Conservation (phyloP, 2,888 invertebrate genomes). For the Cryptocephalus moraei region DNA sequence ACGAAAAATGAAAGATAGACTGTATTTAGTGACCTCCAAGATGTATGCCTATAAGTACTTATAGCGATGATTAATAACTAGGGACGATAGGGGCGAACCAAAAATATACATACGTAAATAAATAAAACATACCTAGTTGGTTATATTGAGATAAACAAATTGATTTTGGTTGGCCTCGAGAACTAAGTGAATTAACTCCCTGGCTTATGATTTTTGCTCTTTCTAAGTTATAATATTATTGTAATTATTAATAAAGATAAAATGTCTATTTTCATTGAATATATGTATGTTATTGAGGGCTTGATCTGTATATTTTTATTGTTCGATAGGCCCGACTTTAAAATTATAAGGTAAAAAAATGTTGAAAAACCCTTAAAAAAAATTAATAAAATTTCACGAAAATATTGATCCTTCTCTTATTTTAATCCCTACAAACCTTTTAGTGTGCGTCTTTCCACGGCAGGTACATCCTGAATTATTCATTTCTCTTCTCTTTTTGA, state of each 20-base stretch:
- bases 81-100: too few species aligned
- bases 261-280: conserved; percentile 30
- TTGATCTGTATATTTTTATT: conserved; percentile 38
- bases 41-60: too few species aligned
- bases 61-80: too few species aligned
- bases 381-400: conserved; percentile 27
- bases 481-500: neutral
- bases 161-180: too few species aligned
- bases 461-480: neutral
- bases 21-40: too few species aligned
- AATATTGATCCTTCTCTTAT: conserved; percentile 11
- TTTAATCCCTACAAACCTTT: neutral
- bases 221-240: too few species aligned
- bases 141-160: too few species aligned
- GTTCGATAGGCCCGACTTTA: conserved; percentile 30
- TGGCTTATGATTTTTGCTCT: too few species aligned
- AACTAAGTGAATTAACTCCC: too few species aligned
- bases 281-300: conserved; percentile 33
- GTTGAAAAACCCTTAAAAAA: conserved; percentile 32
- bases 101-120: too few species aligned
- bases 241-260: neutral
- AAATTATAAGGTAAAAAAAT: conserved; percentile 27
- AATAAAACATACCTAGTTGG: too few species aligned
- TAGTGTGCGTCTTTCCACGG: neutral
- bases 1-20: too few species aligned